A percentile compares a stretch with the other conserved stretches of the same genome.
These are phyloP conservation scores for Dinocampus coccinellae DNA, from an alignment of 2,888 invertebrate genomes.

Conservation along the genomic window DNA sequence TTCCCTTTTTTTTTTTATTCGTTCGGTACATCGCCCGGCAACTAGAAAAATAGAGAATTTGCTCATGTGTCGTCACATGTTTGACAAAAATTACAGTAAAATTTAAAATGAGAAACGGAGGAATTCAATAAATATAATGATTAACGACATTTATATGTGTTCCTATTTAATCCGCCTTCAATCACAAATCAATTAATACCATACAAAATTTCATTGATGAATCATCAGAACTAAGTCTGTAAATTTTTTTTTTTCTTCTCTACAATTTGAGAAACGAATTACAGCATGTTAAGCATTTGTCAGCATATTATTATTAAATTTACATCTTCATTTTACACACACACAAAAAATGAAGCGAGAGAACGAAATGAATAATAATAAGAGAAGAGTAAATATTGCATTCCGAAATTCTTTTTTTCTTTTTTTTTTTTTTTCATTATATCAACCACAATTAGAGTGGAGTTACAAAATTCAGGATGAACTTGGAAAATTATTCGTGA, in stretches of 20 bases:
- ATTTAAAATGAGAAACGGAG: constrained; percentile 10
- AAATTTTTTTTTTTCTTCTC: background rate
- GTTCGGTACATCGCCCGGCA: constrained; percentile 51
- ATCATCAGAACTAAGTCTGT: background rate
- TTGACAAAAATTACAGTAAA: constrained; percentile 44
- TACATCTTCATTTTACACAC: background rate
- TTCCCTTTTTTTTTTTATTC: constrained; percentile 41
- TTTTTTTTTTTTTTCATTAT: background rate
- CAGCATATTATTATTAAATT: background rate
- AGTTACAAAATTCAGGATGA: background rate
- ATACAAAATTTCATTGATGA: background rate
- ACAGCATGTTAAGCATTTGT: background rate
- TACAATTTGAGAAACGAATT: background rate
- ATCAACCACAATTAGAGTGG: background rate
- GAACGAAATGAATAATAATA: background rate
- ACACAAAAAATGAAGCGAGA: background rate
- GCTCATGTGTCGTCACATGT: constrained; percentile 50
- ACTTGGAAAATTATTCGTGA: background rate
- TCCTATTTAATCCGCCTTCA: background rate
- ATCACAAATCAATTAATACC: background rate
- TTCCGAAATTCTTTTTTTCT: background rate
- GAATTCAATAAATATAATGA: constrained; percentile 5
- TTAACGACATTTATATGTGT: background rate
- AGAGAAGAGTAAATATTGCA: background rate
- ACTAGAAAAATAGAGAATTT: constrained; percentile 62